These are phyloP conservation scores for Neolamprologus sp. DNA, from an alignment of 2,113 vertebrate species.

Conservation along the genomic window DNA sequence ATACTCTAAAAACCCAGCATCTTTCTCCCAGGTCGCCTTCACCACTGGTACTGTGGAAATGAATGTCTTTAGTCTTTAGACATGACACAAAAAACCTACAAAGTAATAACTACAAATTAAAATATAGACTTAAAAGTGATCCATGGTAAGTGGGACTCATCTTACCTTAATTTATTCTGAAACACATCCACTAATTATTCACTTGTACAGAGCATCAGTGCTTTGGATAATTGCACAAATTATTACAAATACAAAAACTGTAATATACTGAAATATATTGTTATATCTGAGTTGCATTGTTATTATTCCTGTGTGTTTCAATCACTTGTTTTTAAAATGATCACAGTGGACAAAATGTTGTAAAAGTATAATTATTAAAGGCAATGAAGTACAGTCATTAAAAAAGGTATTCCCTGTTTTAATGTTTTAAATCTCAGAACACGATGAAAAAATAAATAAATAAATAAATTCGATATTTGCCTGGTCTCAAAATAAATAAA, in stretches of 20 bases:
- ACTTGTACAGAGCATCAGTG: not conserved
- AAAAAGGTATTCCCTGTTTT: not conserved
- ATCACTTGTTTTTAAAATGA: not conserved
- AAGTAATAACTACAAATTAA: not conserved
- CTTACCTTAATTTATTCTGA: not conserved
- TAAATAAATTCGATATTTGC: not conserved
- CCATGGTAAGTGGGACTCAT: not conserved
- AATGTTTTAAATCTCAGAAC: not conserved
- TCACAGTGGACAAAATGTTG: not conserved
- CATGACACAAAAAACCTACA: not conserved
- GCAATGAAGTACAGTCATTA: not conserved
- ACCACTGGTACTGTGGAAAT: conserved; percentile 80
- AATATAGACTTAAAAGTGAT: not conserved
- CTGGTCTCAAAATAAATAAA: not conserved
- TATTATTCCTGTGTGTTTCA: not conserved
- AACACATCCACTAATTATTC: not conserved
- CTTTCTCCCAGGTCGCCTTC: conserved; percentile 84
- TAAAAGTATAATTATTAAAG: not conserved
- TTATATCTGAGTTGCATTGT: not conserved
- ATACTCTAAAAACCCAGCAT: conserved; percentile 79
- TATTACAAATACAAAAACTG: not conserved
- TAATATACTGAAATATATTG: not conserved
- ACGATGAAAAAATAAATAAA: not conserved
- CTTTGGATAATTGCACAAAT: conserved; percentile 43
- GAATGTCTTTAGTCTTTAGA: not conserved